Conservation (phyloP, 2,888 invertebrate genomes). For the Sinohyriopsis cumingii region DNA sequence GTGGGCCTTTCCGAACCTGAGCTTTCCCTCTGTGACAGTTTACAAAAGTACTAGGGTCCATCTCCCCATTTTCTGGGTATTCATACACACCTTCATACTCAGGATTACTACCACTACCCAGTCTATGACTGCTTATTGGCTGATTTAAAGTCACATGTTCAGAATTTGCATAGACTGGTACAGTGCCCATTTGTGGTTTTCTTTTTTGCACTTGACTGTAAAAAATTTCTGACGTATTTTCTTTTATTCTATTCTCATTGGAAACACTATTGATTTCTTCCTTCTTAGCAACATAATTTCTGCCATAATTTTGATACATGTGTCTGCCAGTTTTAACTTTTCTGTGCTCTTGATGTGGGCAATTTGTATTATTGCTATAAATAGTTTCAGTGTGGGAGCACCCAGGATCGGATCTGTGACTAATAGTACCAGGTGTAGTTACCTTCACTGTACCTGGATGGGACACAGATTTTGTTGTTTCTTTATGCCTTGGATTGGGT, state of each 20-base stretch:
- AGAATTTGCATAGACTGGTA: slow-evolving; percentile 9
- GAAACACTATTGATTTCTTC: background rate
- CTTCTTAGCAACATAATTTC: background rate
- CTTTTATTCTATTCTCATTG: slow-evolving; percentile 8
- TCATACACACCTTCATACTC: slow-evolving; percentile 44
- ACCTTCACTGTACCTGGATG: slow-evolving; percentile 2
- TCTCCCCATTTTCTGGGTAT: slow-evolving; percentile 9
- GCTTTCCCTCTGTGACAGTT: background rate
- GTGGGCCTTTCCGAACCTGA: too few species aligned
- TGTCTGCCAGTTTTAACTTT: background rate
- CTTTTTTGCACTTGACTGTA: slow-evolving; percentile 5
- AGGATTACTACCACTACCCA: slow-evolving; percentile 26
- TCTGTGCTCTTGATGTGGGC: too few species aligned
- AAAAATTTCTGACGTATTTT: background rate
- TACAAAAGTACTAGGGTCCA: background rate
- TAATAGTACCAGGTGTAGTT: background rate
- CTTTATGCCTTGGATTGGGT: slow-evolving; percentile 17
- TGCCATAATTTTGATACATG: slow-evolving; percentile 2
- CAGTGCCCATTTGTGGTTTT: background rate
- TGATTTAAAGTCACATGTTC: slow-evolving; percentile 7
- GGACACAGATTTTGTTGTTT: slow-evolving; percentile 3
- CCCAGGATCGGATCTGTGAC: slow-evolving; percentile 2
- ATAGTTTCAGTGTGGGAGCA: too few species aligned
- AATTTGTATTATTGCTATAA: too few species aligned
- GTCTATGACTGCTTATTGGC: slow-evolving; percentile 12